Evolutionary conservation across 2,888 invertebrate genomes (phyloP).

Genomic region (Ormyrus thymus): DNA sequence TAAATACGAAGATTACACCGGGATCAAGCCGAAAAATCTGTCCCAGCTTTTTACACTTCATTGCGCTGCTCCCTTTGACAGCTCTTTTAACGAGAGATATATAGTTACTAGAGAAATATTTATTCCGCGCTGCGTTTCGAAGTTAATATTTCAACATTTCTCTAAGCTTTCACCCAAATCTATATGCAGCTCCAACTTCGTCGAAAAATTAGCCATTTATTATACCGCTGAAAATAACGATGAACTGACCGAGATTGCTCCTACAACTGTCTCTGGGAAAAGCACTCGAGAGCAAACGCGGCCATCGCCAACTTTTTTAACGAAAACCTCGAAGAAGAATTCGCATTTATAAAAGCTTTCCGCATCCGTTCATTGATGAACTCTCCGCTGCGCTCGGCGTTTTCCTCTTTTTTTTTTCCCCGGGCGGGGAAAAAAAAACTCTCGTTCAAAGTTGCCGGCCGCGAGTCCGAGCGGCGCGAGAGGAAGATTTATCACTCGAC

Average conservation of each 20-base stretch:
- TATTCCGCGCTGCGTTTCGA: too few species aligned
- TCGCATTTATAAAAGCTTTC: constrained; percentile 51
- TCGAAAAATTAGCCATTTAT: too few species aligned
- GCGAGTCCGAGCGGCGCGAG: constrained; percentile 14
- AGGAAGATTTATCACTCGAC: constrained; percentile 46
- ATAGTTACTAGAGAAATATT: too few species aligned
- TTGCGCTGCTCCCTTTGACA: neutral
- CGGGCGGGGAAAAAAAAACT: neutral
- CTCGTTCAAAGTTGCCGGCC: constrained; percentile 12
- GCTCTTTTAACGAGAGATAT: neutral
- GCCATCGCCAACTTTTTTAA: constrained; percentile 13
- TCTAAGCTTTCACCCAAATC: too few species aligned
- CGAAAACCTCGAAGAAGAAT: constrained; percentile 34
- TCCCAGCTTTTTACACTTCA: neutral
- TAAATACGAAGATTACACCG: constrained; percentile 7
- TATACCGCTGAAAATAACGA: too few species aligned
- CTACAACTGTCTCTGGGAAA: constrained; percentile 7
- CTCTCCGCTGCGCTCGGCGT: constrained; percentile 8
- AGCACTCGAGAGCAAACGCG: neutral
- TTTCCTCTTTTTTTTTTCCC: too few species aligned
- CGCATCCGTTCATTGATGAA: constrained; percentile 42
- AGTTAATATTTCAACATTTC: too few species aligned
- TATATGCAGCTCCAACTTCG: too few species aligned
- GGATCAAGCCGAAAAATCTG: constrained; percentile 1
- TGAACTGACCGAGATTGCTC: neutral